These are phyloP conservation scores for Tiliacea aurago DNA, from an alignment of 2,888 invertebrate genomes.

Conservation along the genomic window DNA sequence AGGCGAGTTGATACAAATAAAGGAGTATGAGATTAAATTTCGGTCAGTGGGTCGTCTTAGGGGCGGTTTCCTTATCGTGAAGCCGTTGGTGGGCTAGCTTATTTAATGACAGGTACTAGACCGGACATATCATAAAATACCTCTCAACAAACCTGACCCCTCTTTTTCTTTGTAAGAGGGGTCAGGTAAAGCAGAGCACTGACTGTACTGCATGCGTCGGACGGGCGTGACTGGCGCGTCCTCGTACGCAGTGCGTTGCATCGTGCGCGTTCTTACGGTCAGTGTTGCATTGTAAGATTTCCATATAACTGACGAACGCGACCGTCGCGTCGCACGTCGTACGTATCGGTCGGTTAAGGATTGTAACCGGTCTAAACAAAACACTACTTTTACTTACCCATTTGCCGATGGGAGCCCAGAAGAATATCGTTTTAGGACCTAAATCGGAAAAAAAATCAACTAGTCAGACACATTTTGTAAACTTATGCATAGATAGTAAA, in stretches of 20 bases:
- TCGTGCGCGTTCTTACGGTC: neutral
- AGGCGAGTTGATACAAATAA: too few species aligned
- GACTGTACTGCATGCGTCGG: neutral
- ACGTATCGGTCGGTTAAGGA: neutral
- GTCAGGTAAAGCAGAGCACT: too few species aligned
- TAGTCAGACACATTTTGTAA: conserved; percentile 1
- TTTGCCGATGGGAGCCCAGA: conserved; percentile 99
- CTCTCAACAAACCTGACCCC: too few species aligned
- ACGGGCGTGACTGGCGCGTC: neutral
- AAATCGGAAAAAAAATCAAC: conserved; percentile 42
- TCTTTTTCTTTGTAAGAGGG: too few species aligned
- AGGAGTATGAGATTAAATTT: too few species aligned
- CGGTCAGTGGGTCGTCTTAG: too few species aligned
- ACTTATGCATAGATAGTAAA: neutral
- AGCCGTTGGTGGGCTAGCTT: too few species aligned
- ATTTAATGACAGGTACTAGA: too few species aligned
- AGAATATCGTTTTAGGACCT: conserved; percentile 99
- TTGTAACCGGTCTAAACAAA: neutral
- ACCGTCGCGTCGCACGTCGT: neutral
- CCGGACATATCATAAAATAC: too few species aligned
- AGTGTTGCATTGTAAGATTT: neutral
- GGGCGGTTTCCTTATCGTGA: too few species aligned
- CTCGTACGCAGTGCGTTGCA: neutral
- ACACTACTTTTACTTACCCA: conserved; percentile 93
- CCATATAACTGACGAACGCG: neutral